Evolutionary conservation across 2,888 invertebrate species (phyloP), one percentile per base, ranked within the genome.

Genomic region (Lasioglossum morio): DNA sequence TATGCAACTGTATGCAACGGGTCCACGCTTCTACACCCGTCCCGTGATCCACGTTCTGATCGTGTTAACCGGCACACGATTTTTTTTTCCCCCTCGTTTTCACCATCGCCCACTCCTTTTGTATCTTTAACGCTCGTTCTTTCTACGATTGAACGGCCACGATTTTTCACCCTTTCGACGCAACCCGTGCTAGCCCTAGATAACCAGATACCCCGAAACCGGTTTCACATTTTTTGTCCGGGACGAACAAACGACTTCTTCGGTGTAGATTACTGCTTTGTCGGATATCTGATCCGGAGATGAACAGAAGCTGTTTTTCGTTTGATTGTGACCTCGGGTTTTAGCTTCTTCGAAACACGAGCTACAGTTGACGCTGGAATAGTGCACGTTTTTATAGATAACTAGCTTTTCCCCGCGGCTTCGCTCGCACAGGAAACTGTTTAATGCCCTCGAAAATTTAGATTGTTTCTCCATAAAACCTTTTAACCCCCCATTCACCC

Each of bases 1-100:
- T 74, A 73, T 57, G 72, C 48, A 57, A 77, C 53, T 23, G 53
- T 53, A 53, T 23, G 53, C 53, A 79, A 75, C 75, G 72, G 34
- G 19, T 34, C 46, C 66, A 43, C 23, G 76, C 77, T 78, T 82
- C 80, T 78, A 72, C 60, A 79, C 57, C 19, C n/a, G n/a, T n/a
- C 34, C 70, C 57, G 10, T 14, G 27, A 60, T 23, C 12, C 7
- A 27, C 73, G 40, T 37, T 48, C 63, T 23, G 34, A 37, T 34
- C 78, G 84, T 70, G 85, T 85, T 87, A 87, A 85, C 82, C 81
- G 85, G 34, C 66, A 80, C 78, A 80, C 78, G 80, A 87, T 85
- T 82, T 82, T 43, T 87, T 85, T n/a, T n/a, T n/a, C n/a, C n/a
- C 66, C 34, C 66, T 23, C 66, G 66, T 76, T 82, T 60, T 63